Evolutionary conservation across 1,140 invertebrate genomes (phyloP), one percentile per base, ranked within the genome.

Genomic region (Muscidifurax raptorellus): DNA sequence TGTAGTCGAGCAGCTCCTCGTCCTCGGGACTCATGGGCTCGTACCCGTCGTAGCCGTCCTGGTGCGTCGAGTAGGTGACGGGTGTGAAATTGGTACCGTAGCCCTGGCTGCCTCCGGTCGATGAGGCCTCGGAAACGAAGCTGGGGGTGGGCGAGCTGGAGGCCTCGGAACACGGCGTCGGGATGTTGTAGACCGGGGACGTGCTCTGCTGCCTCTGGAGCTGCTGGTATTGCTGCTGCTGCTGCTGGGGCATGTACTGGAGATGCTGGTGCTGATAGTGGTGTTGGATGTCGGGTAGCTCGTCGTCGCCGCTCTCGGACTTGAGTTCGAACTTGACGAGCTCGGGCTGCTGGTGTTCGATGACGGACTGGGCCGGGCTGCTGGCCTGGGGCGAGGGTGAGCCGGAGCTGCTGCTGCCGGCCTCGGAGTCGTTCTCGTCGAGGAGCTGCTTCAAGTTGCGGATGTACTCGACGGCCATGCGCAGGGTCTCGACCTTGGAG

Each of bases 381-480:
- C 25, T 28, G 25, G 32, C 25, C 25, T 64, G 59, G 7, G 86
- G 69, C 2, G 88, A 85, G 0, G 85, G 79, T 9, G 82, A 72
- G 0, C 64, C 15, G 4, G 27, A 25, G 74, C 64, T 84, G 36
- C 85, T 91, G 0, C 91, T 90, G n/a, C 67, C 32, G 25, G 5
- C 25, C 22, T 80, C 85, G 36, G 94, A 87, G 91, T 96, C 95
- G 89, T 95, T 94, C 78, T 97, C 96, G 66, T 97, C 97, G 30
- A 99, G 92, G 76, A 99, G 93, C 85, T 96, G 94, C 90, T 99
- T 96, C 32, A 99, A 93, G 86, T 96, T 96, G 83, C 96, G 94
- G 86, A 99, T 99, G 91, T 99, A 99, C 90, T 99, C 97, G 0
- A 99, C 98, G 2, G 98, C 98, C 90, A 98, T 95, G 84, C 97